Percentiles rank a stretch among this genome's conserved stretches.
phyloP scores from a whole-genome alignment of 2,797 vertebrate genomes.

The Spatula clypeata region DNA sequence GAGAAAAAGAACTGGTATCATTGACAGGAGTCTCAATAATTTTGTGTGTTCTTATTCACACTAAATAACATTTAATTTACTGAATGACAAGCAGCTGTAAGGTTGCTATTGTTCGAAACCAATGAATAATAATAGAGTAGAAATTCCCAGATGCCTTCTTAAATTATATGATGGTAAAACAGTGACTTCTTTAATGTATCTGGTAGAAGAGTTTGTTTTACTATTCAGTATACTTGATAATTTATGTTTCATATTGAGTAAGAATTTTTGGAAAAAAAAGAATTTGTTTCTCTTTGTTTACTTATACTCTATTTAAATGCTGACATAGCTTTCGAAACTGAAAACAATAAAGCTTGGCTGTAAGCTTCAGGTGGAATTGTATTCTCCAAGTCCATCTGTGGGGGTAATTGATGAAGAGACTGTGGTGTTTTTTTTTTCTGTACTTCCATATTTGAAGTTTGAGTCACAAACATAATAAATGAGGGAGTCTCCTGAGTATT shows the following conservation, averaged over 20 bases:
- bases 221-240: neutral
- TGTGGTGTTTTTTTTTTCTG: neutral
- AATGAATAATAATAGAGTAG: neutral
- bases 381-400: neutral
- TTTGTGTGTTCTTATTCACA: neutral
- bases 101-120: neutral
- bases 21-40: neutral
- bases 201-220: neutral
- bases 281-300: neutral
- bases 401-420: neutral
- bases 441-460: neutral
- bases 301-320: neutral
- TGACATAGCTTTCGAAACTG: neutral
- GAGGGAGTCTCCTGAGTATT: neutral
- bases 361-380: neutral
- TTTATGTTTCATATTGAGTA: neutral
- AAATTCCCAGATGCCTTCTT: neutral
- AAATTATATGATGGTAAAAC: neutral
- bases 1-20: neutral
- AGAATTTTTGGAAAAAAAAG: neutral
- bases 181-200: neutral
- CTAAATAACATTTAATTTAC: neutral
- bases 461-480: neutral
- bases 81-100: neutral
- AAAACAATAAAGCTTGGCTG: neutral